A percentile compares a stretch with the other conserved stretches of the same genome.
Conservation (phyloP, 2,888 invertebrate genomes). For the Cerastis rubricosa region DNA sequence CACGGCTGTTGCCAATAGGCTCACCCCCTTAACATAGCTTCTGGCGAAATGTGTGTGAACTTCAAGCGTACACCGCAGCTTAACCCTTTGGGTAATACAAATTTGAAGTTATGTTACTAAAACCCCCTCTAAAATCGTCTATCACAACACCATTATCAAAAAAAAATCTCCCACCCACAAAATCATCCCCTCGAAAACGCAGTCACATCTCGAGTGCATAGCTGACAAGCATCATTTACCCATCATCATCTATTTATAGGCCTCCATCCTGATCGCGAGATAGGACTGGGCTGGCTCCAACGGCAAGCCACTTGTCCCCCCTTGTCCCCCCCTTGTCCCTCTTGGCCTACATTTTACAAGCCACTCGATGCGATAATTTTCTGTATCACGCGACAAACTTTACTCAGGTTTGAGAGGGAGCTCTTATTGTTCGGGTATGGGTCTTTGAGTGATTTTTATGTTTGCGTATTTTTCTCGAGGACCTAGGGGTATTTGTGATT, state of each 20-base stretch:
- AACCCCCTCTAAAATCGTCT: background rate
- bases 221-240: conserved; percentile 62
- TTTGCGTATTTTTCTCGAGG: conserved; percentile 34
- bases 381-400: conserved; percentile 70
- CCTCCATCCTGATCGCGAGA: conserved; percentile 64
- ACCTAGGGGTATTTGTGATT: conserved; percentile 18
- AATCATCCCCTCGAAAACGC: conserved; percentile 19
- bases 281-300: conserved; percentile 68
- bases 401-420: conserved; percentile 51
- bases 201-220: conserved; percentile 35
- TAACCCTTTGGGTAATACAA: background rate
- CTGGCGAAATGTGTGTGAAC: background rate
- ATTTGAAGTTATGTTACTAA: background rate
- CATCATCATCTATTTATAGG: conserved; percentile 64
- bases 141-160: background rate
- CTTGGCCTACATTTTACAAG: conserved; percentile 74
- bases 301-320: conserved; percentile 36
- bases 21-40: background rate
- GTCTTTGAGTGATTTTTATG: conserved; percentile 43
- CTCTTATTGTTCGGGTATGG: conserved; percentile 48
- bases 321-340: conserved; percentile 44
- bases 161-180: conserved; percentile 1
- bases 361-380: conserved; percentile 69
- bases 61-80: background rate
- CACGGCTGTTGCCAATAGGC: background rate